A percentile compares a stretch with the other conserved stretches of the same genome.
Conservation (phyloP, 2,113 vertebrate species). For the Vulpes lagopus region DNA sequence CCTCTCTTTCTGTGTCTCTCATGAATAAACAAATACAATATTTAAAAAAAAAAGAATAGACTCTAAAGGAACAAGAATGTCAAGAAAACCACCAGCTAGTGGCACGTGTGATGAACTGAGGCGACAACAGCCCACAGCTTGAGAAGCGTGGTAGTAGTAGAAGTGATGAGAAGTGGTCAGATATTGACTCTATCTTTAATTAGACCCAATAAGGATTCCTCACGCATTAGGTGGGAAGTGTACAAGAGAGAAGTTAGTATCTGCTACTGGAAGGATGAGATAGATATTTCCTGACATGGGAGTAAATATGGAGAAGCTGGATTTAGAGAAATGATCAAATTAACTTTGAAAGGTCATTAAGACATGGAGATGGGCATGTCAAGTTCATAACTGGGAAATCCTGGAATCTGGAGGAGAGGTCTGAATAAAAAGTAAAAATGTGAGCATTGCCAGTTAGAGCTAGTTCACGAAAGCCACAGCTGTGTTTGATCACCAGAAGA, state of each 20-base stretch:
- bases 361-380: neutral
- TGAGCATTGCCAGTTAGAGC: neutral
- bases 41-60: neutral
- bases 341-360: neutral
- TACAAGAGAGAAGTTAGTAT: neutral
- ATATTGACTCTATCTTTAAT: neutral
- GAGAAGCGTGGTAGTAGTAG: neutral
- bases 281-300: neutral
- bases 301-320: neutral
- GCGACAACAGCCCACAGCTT: neutral
- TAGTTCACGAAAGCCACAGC: neutral
- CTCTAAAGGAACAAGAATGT: neutral
- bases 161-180: neutral
- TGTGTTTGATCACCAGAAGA: neutral
- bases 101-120: neutral
- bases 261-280: neutral
- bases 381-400: neutral
- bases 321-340: neutral
- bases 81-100: neutral
- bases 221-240: neutral
- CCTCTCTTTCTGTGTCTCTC: no score
- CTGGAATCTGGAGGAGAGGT: neutral
- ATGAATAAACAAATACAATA: no score
- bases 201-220: neutral
- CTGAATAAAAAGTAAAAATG: neutral